Evolutionary conservation across 2,113 vertebrate genomes (phyloP).

Genomic region (Bettongia penicillata): DNA sequence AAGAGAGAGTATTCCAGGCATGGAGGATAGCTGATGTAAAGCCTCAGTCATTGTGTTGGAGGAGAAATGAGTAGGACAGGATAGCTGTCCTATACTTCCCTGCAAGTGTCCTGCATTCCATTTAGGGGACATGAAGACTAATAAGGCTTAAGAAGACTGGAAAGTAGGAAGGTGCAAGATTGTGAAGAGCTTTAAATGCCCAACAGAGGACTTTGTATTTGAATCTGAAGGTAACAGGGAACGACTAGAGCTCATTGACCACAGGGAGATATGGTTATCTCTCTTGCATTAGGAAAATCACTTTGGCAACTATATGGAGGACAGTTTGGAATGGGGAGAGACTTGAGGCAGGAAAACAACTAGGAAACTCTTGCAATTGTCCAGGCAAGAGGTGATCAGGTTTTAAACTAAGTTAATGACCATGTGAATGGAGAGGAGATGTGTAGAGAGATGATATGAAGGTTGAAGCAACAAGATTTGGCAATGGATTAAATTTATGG

Average conservation of each 20-base stretch:
- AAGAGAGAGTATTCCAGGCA: too few species aligned
- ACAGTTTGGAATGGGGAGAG: too few species aligned
- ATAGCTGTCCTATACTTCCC: background rate
- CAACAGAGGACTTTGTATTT: background rate
- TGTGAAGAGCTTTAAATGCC: background rate
- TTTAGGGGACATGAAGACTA: background rate
- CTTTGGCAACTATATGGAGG: too few species aligned
- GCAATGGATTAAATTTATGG: background rate
- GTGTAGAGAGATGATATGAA: background rate
- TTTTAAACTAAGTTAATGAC: background rate
- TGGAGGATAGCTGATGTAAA: too few species aligned
- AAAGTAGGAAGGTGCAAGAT: background rate
- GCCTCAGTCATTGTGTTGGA: background rate
- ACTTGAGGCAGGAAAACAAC: background rate
- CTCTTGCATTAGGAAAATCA: too few species aligned
- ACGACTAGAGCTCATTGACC: background rate
- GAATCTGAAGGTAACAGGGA: background rate
- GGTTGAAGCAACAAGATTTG: background rate
- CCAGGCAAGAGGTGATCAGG: background rate
- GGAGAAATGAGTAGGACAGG: background rate
- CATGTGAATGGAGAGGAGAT: too few species aligned
- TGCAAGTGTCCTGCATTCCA: background rate
- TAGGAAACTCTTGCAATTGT: background rate
- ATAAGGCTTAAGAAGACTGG: background rate
- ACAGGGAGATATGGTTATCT: too few species aligned